Percentiles rank a stretch among this genome's conserved stretches.
These are phyloP conservation scores for Cossypha heuglini DNA, from an alignment of 2,797 vertebrate species.

Conservation along the genomic window DNA sequence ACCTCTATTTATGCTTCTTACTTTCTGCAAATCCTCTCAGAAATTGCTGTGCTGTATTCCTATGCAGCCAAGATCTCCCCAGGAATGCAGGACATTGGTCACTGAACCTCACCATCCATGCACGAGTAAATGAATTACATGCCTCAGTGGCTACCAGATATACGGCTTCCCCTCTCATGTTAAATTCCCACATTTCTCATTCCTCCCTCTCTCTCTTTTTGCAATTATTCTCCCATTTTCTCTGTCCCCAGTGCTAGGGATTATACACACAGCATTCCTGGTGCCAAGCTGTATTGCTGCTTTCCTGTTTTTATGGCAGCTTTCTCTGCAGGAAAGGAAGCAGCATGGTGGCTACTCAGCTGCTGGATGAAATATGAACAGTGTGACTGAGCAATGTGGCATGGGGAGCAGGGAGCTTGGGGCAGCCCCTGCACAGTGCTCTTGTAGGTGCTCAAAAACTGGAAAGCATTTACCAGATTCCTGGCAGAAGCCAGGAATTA, in stretches of 20 bases:
- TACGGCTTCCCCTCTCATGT: background rate
- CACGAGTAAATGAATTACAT: background rate
- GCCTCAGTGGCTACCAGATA: background rate
- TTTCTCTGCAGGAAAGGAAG: background rate
- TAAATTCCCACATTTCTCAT: background rate
- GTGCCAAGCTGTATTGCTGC: background rate
- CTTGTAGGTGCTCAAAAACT: fast-evolving
- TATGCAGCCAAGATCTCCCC: background rate
- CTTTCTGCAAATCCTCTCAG: background rate
- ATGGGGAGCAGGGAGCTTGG: background rate
- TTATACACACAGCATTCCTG: background rate
- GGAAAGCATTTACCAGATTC: background rate
- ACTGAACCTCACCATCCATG: constrained; percentile 1
- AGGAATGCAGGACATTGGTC: background rate
- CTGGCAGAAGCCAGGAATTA: background rate
- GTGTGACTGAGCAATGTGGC: fast-evolving
- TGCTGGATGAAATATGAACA: background rate
- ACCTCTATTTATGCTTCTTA: background rate
- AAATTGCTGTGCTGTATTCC: background rate
- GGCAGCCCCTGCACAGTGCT: background rate
- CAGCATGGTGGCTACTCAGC: background rate
- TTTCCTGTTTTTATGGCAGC: background rate
- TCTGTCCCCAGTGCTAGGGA: background rate
- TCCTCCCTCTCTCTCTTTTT: background rate
- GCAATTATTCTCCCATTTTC: background rate